Evolutionary conservation across 1,140 invertebrate species (phyloP).

Genomic region (Drosophila melanogaster): Release_6_plus_ISO1_MT NT_037436.4:1987501-1988000

Average conservation of each 20-base stretch:
- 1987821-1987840: conserved; percentile 49
- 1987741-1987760: conserved; percentile 80
- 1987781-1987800: conserved; percentile 13
- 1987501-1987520: too few relatives aligned
- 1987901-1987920: conserved; percentile 53
- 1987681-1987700: conserved; percentile 29
- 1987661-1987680: conserved; percentile 65
- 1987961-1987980: background rate
- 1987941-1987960: conserved; percentile 57
- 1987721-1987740: conserved; percentile 82
- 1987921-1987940: conserved; percentile 41
- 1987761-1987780: conserved; percentile 28
- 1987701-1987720: conserved; percentile 53
- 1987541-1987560: too few relatives aligned
- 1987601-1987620: background rate
- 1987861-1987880: conserved; percentile 41
- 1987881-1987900: conserved; percentile 53
- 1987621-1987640: background rate
- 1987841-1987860: conserved; percentile 36
- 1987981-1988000: conserved; percentile 41
- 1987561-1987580: too few relatives aligned
- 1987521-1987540: too few relatives aligned
- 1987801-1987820: conserved; percentile 37
- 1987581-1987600: too few relatives aligned
- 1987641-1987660: conserved; percentile 48